Conservation (phyloP, 2,113 vertebrate genomes). For the Hydrochoerus hydrochaeris region DNA sequence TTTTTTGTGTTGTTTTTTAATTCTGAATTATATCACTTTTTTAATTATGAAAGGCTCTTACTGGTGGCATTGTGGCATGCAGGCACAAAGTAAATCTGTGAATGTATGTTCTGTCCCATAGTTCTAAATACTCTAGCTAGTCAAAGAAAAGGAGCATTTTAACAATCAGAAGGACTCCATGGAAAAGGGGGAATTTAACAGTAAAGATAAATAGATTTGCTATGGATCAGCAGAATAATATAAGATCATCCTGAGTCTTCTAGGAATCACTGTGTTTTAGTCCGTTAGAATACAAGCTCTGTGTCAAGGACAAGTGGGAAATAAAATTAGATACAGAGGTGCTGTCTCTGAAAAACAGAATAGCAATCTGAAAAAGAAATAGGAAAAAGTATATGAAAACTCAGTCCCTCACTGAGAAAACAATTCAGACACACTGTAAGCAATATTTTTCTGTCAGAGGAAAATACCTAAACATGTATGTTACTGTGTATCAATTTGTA, state of each 20-base stretch:
- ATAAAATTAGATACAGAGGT: background rate
- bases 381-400: background rate
- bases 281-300: background rate
- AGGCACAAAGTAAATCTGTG: background rate
- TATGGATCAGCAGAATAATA: background rate
- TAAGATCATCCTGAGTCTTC: background rate
- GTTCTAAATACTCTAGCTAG: background rate
- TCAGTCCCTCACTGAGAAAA: background rate
- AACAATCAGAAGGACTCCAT: background rate
- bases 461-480: background rate
- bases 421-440: background rate
- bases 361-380: background rate
- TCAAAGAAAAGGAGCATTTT: background rate
- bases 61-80: background rate
- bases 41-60: background rate
- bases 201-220: constrained; percentile 1
- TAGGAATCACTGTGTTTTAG: background rate
- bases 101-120: background rate
- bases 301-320: background rate
- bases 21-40: background rate
- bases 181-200: background rate
- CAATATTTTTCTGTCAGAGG: constrained; percentile 23
- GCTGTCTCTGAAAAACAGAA: background rate
- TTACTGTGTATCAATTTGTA: constrained; percentile 72
- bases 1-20: background rate